A percentile compares a stretch with the other conserved stretches of the same genome.
These are phyloP conservation scores for Apodemus agrarius DNA, from an alignment of 2,797 vertebrate genomes.

Conservation along the genomic window DNA sequence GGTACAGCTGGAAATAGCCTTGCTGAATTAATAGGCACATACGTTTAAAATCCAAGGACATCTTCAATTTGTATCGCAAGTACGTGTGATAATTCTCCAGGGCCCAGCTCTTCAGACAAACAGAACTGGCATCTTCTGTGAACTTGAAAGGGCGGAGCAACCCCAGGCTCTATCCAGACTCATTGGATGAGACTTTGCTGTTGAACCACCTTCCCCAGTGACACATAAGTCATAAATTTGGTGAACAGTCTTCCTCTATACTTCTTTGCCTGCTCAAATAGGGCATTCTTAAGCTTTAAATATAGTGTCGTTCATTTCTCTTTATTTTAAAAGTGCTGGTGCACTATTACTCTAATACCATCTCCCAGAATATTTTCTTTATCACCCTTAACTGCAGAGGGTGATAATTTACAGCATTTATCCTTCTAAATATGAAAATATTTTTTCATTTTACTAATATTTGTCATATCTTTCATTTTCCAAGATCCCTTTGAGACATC, in stretches of 20 bases:
- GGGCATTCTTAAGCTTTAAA: neutral
- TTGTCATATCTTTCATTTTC: neutral
- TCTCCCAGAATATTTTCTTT: neutral
- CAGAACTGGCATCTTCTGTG: neutral
- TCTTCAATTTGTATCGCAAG: neutral
- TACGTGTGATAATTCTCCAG: neutral
- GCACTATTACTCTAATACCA: neutral
- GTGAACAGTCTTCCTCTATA: neutral
- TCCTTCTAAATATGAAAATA: neutral
- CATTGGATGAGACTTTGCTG: neutral
- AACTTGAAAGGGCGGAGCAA: neutral
- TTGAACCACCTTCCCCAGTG: neutral
- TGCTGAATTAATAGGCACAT: neutral
- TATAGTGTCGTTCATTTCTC: neutral
- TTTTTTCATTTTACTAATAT: neutral
- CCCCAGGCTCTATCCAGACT: neutral
- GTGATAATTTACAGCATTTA: neutral
- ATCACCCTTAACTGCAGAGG: neutral
- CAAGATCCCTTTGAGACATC: slow-evolving; percentile 3
- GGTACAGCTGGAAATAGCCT: neutral
- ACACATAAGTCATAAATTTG: neutral
- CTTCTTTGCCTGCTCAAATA: slow-evolving; percentile 29
- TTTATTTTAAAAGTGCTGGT: slow-evolving; percentile 29
- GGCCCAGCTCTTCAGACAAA: neutral
- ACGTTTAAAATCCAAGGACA: neutral